These are phyloP conservation scores for Pelosia muscerda DNA, from an alignment of 2,888 invertebrate genomes.

Conservation along the genomic window DNA sequence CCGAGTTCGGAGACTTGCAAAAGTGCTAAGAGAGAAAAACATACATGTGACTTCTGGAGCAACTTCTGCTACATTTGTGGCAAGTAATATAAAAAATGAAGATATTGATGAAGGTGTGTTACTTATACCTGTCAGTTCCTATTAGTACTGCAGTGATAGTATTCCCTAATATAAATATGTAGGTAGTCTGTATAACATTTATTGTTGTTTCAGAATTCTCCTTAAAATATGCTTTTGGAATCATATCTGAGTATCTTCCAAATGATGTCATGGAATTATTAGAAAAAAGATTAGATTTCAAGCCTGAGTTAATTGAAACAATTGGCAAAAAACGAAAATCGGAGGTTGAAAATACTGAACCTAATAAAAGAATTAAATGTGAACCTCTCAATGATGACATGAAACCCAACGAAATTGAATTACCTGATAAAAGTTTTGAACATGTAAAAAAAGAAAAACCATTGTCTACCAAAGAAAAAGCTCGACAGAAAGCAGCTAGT, in stretches of 20 bases:
- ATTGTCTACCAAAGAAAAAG: constrained; percentile 90
- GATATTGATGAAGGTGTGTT: constrained; percentile 84
- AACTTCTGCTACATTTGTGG: constrained; percentile 92
- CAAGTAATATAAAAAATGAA: constrained; percentile 87
- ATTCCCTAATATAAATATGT: background rate
- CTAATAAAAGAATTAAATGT: constrained; percentile 77
- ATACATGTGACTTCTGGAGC: constrained; percentile 92
- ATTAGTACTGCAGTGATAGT: background rate
- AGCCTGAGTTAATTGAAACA: constrained; percentile 85
- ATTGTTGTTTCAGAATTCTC: constrained; percentile 85
- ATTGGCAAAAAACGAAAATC: constrained; percentile 86
- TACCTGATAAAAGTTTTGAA: constrained; percentile 63
- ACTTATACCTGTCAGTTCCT: background rate
- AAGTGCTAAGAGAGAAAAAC: constrained; percentile 89
- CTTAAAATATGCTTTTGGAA: constrained; percentile 91
- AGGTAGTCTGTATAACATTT: constrained; percentile 2
- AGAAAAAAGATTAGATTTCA: constrained; percentile 88
- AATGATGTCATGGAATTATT: constrained; percentile 89
- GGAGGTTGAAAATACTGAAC: constrained; percentile 67
- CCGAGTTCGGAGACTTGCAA: constrained; percentile 89
- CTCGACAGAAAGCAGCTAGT: constrained; percentile 91
- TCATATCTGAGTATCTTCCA: constrained; percentile 92
- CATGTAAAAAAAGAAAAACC: constrained; percentile 84
- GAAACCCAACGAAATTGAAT: constrained; percentile 65
- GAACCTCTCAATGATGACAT: constrained; percentile 68